phyloP scores from a whole-genome alignment of 2,113 vertebrate genomes.

The Crotalus horridus region DNA sequence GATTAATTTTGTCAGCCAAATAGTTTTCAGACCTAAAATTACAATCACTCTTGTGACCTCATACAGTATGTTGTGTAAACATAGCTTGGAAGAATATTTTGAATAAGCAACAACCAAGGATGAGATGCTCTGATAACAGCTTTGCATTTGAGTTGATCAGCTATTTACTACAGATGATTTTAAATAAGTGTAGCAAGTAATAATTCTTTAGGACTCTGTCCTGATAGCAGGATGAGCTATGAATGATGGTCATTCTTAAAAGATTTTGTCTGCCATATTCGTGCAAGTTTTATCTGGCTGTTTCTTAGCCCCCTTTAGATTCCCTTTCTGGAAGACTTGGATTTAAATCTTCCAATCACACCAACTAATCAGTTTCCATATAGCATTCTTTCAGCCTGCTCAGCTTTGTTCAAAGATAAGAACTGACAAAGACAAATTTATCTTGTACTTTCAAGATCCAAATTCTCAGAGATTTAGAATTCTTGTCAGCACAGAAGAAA shows the following conservation, averaged over 20 bases:
- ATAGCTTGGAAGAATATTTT: background rate
- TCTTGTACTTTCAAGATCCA: background rate
- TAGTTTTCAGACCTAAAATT: background rate
- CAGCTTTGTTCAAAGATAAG: background rate
- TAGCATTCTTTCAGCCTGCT: background rate
- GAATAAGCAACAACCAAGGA: background rate
- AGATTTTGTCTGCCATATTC: slow-evolving; percentile 4
- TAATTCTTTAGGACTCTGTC: slow-evolving; percentile 8
- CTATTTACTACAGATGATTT: background rate
- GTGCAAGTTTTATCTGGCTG: background rate
- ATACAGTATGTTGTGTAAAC: background rate
- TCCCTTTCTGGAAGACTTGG: background rate
- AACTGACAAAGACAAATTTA: background rate
- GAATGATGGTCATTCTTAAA: slow-evolving; percentile 15
- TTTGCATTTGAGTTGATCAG: background rate
- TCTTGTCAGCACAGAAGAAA: background rate
- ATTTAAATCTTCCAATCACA: background rate
- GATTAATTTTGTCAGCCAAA: slow-evolving; percentile 13
- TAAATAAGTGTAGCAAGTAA: background rate
- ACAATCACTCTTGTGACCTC: background rate
- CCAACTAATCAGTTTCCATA: background rate
- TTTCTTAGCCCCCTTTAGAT: background rate
- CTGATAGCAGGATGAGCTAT: slow-evolving; percentile 6
- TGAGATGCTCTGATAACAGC: background rate
- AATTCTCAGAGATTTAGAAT: background rate